Evolutionary conservation across 2,797 vertebrate genomes (phyloP), one percentile per base, ranked within the genome.

Genomic region (Liasis olivaceus): DNA sequence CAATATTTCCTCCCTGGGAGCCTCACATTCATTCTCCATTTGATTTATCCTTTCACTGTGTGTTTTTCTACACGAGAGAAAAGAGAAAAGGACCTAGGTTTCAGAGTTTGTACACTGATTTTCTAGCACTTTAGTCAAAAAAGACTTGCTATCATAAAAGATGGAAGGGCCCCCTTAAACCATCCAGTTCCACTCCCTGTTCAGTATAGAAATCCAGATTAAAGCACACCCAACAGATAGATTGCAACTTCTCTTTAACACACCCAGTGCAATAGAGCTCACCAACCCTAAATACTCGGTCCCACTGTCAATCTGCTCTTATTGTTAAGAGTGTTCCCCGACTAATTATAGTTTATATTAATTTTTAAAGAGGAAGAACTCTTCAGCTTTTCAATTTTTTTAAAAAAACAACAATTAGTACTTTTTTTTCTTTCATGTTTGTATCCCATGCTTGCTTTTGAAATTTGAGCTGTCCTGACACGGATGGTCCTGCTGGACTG

Each of bases 81-180:
- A 28, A 22, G 64, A 59, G 31, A 28, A 88, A 28, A 60, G 26
- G 36, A 28, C 89, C 51, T 51, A 22, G n/a, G 36, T 88, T 90
- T 62, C 0, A 0, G 85, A 93, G 42, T n/a, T 15, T 5, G 3
- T 4, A 58, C 88, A 26, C 66, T 87, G 89, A 69, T 86, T 92
- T 95, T 90, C 58, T 36, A 88, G 63, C 58, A 24, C 66, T 89
- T 94, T 3, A 92, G 88, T 31, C 47, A 77, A 91, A 94, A 86
- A 24, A 20, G 11, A 81, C 3, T 81, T 47, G 11, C 7, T 51
- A 51, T 51, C 51, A 51, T 51, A 51, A 51, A 51, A 51, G 51
- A 6, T 51, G 7, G 51, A 51, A 51, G 7, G 51, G 51, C 5
- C 7, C 7, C 20, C 3, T 81, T 47, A 81, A 36, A 60, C 59